Evolutionary conservation across 2,888 invertebrate species (phyloP).

Genomic region (Halictus quadricinctus): DNA sequence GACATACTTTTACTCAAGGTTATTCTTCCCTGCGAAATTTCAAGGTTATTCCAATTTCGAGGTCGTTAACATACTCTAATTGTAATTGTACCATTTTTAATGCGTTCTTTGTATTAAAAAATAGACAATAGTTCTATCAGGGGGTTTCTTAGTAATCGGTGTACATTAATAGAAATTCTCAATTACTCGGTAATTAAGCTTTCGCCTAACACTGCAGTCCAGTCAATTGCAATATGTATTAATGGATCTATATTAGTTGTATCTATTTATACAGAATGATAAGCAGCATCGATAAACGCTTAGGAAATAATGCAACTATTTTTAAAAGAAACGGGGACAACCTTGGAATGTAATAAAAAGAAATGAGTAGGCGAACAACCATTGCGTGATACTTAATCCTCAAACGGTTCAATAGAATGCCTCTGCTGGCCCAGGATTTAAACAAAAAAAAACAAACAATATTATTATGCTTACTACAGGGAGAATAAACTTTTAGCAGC

Average conservation of each 20-base stretch:
- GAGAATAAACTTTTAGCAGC: neutral
- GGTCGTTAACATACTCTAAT: no score
- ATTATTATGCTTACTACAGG: neutral
- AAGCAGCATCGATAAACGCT: neutral
- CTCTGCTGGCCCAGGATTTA: neutral
- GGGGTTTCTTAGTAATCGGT: no score
- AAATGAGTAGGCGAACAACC: neutral
- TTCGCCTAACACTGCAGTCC: no score
- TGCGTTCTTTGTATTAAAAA: no score
- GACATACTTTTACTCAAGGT: no score
- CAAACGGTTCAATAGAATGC: neutral
- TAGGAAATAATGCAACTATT: neutral
- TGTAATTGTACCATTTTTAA: no score
- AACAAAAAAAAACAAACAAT: neutral
- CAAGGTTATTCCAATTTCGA: no score
- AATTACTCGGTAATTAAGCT: no score
- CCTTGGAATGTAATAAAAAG: neutral
- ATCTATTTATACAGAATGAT: neutral
- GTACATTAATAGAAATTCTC: no score
- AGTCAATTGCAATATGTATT: no score
- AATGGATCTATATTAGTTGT: neutral
- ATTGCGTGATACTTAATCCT: neutral
- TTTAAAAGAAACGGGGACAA: neutral
- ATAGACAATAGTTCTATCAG: no score
- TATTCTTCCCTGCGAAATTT: no score